A percentile compares a stretch with the other conserved stretches of the same genome.
phyloP scores from a whole-genome alignment of 2,797 vertebrate species.

The Acrossocheilus wenchowensis region DNA sequence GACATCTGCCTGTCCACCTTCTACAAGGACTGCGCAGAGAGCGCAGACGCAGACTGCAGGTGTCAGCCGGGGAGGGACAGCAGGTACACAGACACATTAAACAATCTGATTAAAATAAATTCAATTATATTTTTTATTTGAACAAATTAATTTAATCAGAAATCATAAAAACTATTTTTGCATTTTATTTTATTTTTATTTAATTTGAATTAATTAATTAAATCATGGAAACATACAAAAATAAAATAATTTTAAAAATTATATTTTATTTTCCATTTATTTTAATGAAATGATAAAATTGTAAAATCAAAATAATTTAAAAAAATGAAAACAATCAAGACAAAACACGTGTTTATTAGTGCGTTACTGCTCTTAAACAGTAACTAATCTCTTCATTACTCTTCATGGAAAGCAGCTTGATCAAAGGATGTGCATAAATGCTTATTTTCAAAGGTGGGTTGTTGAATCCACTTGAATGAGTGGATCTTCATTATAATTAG shows the following conservation, averaged over 20 bases:
- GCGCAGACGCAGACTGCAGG: constrained; percentile 53
- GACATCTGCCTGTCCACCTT: constrained; percentile 79
- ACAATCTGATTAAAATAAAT: not conserved
- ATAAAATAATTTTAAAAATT: too few relatives aligned
- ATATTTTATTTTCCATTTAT: too few relatives aligned
- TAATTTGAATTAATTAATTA: too few relatives aligned
- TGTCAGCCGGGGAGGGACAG: constrained; percentile 66
- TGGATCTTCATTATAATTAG: not conserved
- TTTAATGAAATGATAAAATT: too few relatives aligned
- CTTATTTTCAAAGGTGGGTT: too few relatives aligned
- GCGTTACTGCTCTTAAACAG: not conserved
- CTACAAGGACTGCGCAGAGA: constrained; percentile 75
- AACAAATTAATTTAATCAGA: not conserved
- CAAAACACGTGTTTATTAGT: not conserved
- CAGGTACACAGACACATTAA: constrained; percentile 62
- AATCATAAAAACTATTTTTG: too few relatives aligned
- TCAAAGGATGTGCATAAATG: not conserved
- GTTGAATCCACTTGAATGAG: too few relatives aligned
- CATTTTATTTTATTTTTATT: too few relatives aligned
- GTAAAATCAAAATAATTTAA: too few relatives aligned
- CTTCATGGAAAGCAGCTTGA: not conserved
- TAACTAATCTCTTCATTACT: not conserved
- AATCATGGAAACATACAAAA: too few relatives aligned
- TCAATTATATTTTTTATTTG: not conserved
- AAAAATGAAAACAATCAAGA: too few relatives aligned